Evolutionary conservation across 2,888 invertebrate genomes (phyloP), one percentile per base, ranked within the genome.

Genomic region (Drosophila tripunctata): DNA sequence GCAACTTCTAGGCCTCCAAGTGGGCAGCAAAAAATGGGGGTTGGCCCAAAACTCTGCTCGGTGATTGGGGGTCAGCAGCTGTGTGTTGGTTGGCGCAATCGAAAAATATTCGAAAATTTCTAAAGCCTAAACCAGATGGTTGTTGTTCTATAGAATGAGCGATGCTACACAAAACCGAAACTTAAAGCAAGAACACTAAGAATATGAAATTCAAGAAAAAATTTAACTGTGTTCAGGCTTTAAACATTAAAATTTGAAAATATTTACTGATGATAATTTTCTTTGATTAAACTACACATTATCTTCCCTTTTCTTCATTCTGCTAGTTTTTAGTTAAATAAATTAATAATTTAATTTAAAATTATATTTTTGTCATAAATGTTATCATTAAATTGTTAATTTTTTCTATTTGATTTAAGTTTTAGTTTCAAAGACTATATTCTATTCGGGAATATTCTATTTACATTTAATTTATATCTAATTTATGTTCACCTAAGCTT

Each of bases 11-110:
- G 45, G 17, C 22, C 45, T 56, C 58, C 38, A 41, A 48, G 65
- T 69, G 65, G 61, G 41, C 47, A 45, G 36, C 38, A 27, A 54
- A 21, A 38, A 52, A 12, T 71, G 57, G 66, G 63, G 68, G 67
- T 60, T 50, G 57, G 22, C 17, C 24, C 33, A 31, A 35, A 33
- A 27, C 33, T 22, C 27, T 15, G 24, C 38, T 31, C 27, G 38
- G 38, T 44, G 47, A 58, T 63, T 74, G 71, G 54, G 68, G 68
- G 58, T 58, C 69, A 63, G 52, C 71, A 71, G 64, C 75, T 67
- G 67, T 60, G 50, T 35, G 38, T 36, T 54, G 24, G 30, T 43
- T 43, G 48, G 10, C 17, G 36, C n/a, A 36, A 17, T 6, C 31
- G 31, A 61, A 55, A 69, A 55, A 69, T 72, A 72, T 54, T 66